Percentiles rank a stretch among this genome's conserved stretches.
These are phyloP conservation scores for Antechinus flavipes DNA, from an alignment of 2,113 vertebrate species.

Conservation along the genomic window DNA sequence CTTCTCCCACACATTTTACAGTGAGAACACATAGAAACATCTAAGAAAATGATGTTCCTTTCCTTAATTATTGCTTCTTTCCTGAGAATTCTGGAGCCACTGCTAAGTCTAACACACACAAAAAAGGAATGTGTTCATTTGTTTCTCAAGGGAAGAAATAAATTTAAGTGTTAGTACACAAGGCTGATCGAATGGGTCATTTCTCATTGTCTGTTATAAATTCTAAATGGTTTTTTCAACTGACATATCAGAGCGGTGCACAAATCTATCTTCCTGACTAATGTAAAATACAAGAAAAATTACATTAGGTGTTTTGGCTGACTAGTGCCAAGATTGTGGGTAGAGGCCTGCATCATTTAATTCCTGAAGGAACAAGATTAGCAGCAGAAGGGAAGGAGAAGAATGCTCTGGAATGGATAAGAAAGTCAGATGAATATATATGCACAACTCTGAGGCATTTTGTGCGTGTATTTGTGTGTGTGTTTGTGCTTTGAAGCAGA, in stretches of 20 bases:
- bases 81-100: constrained; percentile 39
- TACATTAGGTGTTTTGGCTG: constrained; percentile 52
- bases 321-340: not conserved
- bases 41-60: not conserved
- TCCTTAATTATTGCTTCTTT: not conserved
- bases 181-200: not conserved
- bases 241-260: constrained; percentile 41
- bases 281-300: constrained; percentile 49
- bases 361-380: not conserved
- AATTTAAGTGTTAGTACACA: not conserved
- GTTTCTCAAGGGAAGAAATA: constrained; percentile 19
- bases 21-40: not conserved
- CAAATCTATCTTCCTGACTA: constrained; percentile 10
- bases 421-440: not conserved
- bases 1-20: not conserved
- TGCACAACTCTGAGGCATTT: not conserved
- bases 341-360: constrained; percentile 19
- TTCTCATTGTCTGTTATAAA: not conserved
- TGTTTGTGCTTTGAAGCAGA: not conserved
- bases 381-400: not conserved
- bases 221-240: constrained; percentile 3
- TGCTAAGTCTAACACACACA: constrained; percentile 8
- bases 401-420: not conserved
- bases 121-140: not conserved
- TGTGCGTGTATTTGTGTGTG: not conserved